phyloP scores from a whole-genome alignment of 2,113 vertebrate species.

The Numenius arquata region DNA sequence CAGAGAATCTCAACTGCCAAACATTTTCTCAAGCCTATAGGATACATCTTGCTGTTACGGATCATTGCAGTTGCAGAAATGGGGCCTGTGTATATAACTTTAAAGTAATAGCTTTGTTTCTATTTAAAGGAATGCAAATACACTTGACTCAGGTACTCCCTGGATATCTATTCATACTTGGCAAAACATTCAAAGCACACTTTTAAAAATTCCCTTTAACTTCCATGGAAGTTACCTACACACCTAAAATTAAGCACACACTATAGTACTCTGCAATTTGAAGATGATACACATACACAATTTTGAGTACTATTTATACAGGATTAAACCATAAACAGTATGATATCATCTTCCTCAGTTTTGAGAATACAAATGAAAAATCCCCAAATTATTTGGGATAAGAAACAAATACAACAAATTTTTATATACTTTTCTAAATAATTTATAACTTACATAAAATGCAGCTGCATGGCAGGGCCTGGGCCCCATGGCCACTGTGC shows the following conservation, averaged over 20 bases:
- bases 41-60: neutral
- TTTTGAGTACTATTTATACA: neutral
- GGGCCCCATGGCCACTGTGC: neutral
- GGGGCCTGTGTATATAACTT: neutral
- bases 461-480: neutral
- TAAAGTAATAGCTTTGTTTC: neutral
- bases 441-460: neutral
- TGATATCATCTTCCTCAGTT: neutral
- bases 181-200: neutral
- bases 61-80: neutral
- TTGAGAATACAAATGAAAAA: slow-evolving; percentile 32
- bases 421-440: neutral
- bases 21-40: neutral
- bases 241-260: neutral
- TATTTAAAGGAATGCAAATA: neutral
- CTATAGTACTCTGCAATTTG: neutral
- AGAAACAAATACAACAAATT: neutral
- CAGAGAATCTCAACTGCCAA: neutral
- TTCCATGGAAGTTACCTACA: neutral
- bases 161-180: neutral
- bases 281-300: neutral
- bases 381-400: neutral
- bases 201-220: neutral
- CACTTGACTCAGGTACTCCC: neutral
- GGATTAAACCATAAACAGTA: neutral